Percentiles rank a stretch among this genome's conserved stretches.
Evolutionary conservation across 2,113 vertebrate species (phyloP).

Genomic region (Odocoileus hemionus): DNA sequence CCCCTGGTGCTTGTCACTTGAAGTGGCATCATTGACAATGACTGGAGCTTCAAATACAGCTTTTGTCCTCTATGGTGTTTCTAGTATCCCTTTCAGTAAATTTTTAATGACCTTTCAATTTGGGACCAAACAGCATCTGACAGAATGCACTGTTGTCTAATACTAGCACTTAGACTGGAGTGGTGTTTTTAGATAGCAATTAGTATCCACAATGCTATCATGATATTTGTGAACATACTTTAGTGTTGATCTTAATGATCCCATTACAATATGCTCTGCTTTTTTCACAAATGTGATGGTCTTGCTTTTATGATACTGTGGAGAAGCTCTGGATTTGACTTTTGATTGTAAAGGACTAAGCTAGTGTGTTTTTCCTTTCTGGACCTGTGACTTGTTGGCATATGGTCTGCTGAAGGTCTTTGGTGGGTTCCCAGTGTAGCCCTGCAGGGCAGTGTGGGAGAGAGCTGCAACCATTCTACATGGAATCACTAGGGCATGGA

Average conservation of each 20-base stretch:
- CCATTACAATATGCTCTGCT: slow-evolving; percentile 76
- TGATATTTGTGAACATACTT: slow-evolving; percentile 76
- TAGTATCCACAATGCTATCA: slow-evolving; percentile 76
- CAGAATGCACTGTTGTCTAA: slow-evolving; percentile 76
- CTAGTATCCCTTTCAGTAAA: slow-evolving; percentile 78
- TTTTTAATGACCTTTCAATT: slow-evolving; percentile 84
- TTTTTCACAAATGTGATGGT: neutral
- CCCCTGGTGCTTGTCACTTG: neutral
- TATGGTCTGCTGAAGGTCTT: neutral
- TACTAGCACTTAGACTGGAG: slow-evolving; percentile 81
- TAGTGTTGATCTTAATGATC: slow-evolving; percentile 78
- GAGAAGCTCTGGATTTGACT: slow-evolving; percentile 43
- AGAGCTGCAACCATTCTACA: neutral
- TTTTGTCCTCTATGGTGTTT: slow-evolving; percentile 67
- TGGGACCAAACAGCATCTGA: slow-evolving; percentile 77
- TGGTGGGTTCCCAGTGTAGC: neutral
- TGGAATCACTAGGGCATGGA: neutral
- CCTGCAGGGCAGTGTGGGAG: neutral
- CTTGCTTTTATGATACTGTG: slow-evolving; percentile 58
- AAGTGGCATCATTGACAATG: slow-evolving; percentile 46
- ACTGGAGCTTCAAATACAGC: slow-evolving; percentile 44
- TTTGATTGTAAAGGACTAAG: slow-evolving; percentile 18
- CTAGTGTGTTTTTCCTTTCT: neutral
- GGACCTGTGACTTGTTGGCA: neutral
- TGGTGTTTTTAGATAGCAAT: slow-evolving; percentile 80